phyloP scores from a whole-genome alignment of 2,797 vertebrate genomes.

The Ctenochaetus hawaiiensis region DNA sequence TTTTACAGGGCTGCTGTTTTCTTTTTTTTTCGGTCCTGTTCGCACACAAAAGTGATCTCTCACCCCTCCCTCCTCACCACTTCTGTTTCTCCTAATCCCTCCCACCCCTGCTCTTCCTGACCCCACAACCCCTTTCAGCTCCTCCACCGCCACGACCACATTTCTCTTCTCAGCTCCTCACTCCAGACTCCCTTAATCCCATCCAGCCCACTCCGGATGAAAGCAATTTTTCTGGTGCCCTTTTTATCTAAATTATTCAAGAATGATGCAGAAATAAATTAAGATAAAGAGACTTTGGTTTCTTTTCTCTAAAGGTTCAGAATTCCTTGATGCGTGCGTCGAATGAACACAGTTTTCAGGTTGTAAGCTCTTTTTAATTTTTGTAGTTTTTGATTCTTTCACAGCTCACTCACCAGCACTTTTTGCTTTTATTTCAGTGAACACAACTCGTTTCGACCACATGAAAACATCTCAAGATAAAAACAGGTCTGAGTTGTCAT shows the following conservation, averaged over 20 bases:
- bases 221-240: neutral
- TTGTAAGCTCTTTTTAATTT: neutral
- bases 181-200: slow-evolving; percentile 20
- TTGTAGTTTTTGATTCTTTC: neutral
- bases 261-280: neutral
- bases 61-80: slow-evolving; percentile 21
- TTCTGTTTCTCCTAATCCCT: slow-evolving; percentile 34
- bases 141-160: slow-evolving; percentile 15
- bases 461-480: neutral
- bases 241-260: slow-evolving; percentile 35
- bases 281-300: slow-evolving; percentile 13
- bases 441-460: neutral
- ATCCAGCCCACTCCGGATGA: slow-evolving; percentile 11
- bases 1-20: slow-evolving; percentile 5
- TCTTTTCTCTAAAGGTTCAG: neutral
- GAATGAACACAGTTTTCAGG: neutral
- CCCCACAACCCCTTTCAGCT: slow-evolving; percentile 27
- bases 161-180: slow-evolving; percentile 15
- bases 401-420: neutral
- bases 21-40: slow-evolving; percentile 18
- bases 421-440: neutral
- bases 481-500: neutral
- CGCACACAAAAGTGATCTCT: slow-evolving; percentile 57
- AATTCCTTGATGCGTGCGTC: neutral
- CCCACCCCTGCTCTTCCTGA: slow-evolving; percentile 5